Percentiles rank a stretch among this genome's conserved stretches.
phyloP scores from a whole-genome alignment of 2,888 invertebrate species.

The Caradrina clavipalpis region DNA sequence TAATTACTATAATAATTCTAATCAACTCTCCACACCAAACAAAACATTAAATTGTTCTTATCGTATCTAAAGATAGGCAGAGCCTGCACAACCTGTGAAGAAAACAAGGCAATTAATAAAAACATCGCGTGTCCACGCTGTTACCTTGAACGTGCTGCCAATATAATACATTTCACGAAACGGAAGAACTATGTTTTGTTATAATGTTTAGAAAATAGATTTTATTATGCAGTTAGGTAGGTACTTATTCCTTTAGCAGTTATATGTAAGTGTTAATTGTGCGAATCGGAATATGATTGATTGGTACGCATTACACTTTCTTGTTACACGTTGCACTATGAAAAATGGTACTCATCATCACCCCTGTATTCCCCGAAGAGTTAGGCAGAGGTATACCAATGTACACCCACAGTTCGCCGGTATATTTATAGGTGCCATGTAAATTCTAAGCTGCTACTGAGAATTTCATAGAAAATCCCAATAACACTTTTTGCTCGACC shows the following conservation, averaged over 20 bases:
- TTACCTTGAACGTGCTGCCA: conserved; percentile 26
- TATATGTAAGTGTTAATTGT: conserved; percentile 8
- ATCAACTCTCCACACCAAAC: too few species aligned
- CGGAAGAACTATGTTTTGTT: conserved; percentile 25
- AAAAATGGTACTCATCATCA: too few species aligned
- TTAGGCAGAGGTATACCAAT: too few species aligned
- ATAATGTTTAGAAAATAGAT: conserved; percentile 8
- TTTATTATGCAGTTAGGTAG: neutral
- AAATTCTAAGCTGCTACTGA: too few species aligned
- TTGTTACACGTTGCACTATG: too few species aligned
- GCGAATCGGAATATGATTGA: neutral
- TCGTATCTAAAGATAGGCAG: neutral
- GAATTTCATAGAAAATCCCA: too few species aligned
- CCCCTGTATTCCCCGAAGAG: too few species aligned
- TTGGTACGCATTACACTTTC: neutral
- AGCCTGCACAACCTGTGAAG: neutral
- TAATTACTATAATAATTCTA: too few species aligned
- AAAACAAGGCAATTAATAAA: conserved; percentile 27
- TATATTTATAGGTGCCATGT: too few species aligned
- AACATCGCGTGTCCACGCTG: conserved; percentile 36
- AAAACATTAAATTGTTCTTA: too few species aligned
- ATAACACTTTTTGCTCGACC: too few species aligned
- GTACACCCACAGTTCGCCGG: too few species aligned
- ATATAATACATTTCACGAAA: conserved; percentile 29
- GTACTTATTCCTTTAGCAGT: neutral